phyloP scores from a whole-genome alignment of 2,797 vertebrate species.

The Podarcis lilfordi region DNA sequence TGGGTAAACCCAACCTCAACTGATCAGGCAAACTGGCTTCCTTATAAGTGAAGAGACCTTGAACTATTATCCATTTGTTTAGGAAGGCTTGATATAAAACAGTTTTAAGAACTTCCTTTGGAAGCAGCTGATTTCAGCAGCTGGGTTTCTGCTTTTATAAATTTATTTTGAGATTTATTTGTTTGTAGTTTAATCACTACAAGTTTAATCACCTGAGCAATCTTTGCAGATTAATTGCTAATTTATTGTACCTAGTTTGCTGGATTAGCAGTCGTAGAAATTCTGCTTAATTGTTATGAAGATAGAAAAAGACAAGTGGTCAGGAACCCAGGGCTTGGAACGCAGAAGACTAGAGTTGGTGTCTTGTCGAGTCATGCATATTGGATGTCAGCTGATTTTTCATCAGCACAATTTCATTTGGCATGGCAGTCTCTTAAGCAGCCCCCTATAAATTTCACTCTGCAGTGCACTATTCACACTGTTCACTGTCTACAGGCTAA shows the following conservation, averaged over 20 bases:
- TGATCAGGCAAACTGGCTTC: neutral
- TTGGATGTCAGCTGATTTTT: rapidly evolving
- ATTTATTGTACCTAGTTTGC: neutral
- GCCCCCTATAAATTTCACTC: neutral
- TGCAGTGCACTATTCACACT: neutral
- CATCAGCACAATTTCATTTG: neutral
- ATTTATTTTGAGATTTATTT: neutral
- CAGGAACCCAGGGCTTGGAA: neutral
- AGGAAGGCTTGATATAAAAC: neutral
- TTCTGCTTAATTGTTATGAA: neutral
- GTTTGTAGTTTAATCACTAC: neutral
- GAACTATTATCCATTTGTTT: neutral
- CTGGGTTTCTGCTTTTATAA: neutral
- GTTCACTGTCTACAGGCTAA: neutral
- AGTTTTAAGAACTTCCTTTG: neutral
- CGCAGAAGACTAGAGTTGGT: neutral
- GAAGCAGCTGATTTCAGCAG: neutral
- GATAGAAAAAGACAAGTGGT: neutral
- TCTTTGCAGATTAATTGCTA: neutral
- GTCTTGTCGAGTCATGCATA: neutral
- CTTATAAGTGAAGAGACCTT: neutral
- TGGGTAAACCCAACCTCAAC: neutral
- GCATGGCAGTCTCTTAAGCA: neutral
- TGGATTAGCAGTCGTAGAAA: neutral
- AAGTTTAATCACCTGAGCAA: neutral